A percentile compares a stretch with the other conserved stretches of the same genome.
Evolutionary conservation across 2,797 vertebrate species (phyloP).

Genomic region (Myotis pilosus): DNA sequence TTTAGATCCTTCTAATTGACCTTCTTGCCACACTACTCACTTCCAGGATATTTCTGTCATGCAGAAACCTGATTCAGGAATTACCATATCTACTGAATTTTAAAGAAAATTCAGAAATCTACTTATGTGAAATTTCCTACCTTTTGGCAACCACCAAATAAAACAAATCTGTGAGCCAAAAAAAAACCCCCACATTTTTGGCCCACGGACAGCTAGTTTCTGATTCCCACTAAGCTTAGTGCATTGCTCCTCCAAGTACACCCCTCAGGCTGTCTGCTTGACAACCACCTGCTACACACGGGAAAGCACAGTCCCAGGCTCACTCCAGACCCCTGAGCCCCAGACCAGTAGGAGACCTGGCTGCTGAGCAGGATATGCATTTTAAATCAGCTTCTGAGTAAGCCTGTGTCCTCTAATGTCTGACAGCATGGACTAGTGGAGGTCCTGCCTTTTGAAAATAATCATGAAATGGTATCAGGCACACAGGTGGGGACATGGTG

Average conservation of each 20-base stretch:
- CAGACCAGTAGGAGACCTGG: not conserved
- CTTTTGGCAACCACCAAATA: not conserved
- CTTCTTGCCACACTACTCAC: not conserved
- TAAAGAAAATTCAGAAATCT: not conserved
- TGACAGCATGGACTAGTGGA: not conserved
- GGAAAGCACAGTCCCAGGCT: rapidly evolving
- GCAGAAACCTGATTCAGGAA: not conserved
- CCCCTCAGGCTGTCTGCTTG: not conserved
- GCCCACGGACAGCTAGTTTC: not conserved
- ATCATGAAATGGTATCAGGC: not conserved
- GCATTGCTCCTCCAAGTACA: not conserved
- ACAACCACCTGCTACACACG: not conserved
- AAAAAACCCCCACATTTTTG: not conserved
- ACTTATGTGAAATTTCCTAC: not conserved
- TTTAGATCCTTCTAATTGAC: not conserved
- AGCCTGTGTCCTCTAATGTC: not conserved
- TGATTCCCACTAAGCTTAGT: not conserved
- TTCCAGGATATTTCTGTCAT: not conserved
- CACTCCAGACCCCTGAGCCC: not conserved
- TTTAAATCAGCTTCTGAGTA: not conserved
- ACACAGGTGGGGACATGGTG: not conserved
- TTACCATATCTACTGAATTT: not conserved
- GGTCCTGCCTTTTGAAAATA: not conserved
- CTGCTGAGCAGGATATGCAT: not conserved
- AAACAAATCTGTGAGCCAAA: not conserved